phyloP scores from a whole-genome alignment of 2,113 vertebrate species.

The Rhizomys pruinosus region DNA sequence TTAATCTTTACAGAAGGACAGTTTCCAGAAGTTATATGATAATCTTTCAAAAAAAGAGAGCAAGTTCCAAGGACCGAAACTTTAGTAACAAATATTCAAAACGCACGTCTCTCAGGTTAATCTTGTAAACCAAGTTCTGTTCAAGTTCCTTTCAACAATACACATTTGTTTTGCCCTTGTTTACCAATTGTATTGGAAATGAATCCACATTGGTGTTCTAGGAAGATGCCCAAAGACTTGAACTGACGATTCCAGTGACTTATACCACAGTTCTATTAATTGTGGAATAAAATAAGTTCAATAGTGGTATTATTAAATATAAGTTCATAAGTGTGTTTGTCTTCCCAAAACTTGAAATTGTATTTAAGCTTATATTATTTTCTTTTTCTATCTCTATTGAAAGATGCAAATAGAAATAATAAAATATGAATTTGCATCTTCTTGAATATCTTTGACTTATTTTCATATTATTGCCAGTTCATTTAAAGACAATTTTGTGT shows the following conservation, averaged over 20 bases:
- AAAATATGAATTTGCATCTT: not conserved
- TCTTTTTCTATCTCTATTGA: not conserved
- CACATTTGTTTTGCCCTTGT: not conserved
- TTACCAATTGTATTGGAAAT: slow-evolving; percentile 39
- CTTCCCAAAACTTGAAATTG: not conserved
- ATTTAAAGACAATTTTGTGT: not conserved
- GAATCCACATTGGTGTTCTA: not conserved
- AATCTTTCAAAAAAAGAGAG: slow-evolving; percentile 27
- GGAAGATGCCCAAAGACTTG: not conserved
- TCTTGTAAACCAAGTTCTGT: slow-evolving; percentile 33
- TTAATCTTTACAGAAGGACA: not conserved
- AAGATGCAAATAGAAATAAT: not conserved
- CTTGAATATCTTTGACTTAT: not conserved
- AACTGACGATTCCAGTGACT: not conserved
- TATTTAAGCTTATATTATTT: not conserved
- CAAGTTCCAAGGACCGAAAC: slow-evolving; percentile 35
- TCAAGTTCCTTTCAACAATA: not conserved
- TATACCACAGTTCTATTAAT: not conserved
- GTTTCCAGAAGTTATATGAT: not conserved
- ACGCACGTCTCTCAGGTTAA: not conserved
- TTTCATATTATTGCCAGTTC: not conserved
- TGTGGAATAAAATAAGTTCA: not conserved
- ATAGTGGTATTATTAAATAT: not conserved
- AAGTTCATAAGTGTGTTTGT: not conserved
- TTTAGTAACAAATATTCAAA: slow-evolving; percentile 49